A percentile compares a stretch with the other conserved stretches of the same genome.
Conservation (phyloP, 1,140 invertebrate species). For the Sycophila sp. region DNA sequence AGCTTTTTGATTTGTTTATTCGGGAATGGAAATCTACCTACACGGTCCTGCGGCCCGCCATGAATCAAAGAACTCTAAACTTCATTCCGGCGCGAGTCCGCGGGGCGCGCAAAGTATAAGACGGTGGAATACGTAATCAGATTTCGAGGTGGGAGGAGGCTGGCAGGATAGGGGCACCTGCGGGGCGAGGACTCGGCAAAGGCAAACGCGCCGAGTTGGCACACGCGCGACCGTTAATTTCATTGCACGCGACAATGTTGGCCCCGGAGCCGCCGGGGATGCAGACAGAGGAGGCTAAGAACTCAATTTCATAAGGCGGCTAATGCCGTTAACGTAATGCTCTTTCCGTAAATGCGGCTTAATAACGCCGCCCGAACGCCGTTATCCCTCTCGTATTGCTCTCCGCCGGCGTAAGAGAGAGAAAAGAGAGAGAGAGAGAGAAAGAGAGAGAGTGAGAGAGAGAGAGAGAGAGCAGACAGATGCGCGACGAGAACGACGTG, state of each 20-base stretch:
- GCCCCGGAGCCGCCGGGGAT: not conserved
- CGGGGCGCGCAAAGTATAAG: slow-evolving; percentile 30
- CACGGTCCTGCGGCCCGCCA: not conserved
- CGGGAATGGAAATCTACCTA: not conserved
- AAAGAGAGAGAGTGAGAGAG: too few relatives aligned
- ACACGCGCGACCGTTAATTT: slow-evolving; percentile 29
- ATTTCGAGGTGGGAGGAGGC: not conserved
- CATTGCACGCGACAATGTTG: slow-evolving; percentile 9
- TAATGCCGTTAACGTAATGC: slow-evolving; percentile 37
- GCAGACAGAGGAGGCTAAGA: slow-evolving; percentile 19
- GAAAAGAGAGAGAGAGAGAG: not conserved
- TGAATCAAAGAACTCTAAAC: slow-evolving; percentile 26
- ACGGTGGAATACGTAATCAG: slow-evolving; percentile 31
- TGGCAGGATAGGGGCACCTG: not conserved
- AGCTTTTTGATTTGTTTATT: slow-evolving; percentile 23
- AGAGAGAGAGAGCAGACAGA: too few relatives aligned
- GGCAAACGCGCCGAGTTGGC: slow-evolving; percentile 24
- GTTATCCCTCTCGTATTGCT: slow-evolving; percentile 26
- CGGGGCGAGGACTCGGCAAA: slow-evolving; percentile 27
- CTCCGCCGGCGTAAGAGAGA: not conserved
- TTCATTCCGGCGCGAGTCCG: slow-evolving; percentile 3
- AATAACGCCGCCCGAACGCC: slow-evolving; percentile 35
- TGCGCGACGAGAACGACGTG: too few relatives aligned
- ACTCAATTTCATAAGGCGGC: slow-evolving; percentile 39
- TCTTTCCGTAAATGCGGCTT: slow-evolving; percentile 40